Evolutionary conservation across 2,797 vertebrate species (phyloP).

Genomic region (Malacoctenus gilli): DNA sequence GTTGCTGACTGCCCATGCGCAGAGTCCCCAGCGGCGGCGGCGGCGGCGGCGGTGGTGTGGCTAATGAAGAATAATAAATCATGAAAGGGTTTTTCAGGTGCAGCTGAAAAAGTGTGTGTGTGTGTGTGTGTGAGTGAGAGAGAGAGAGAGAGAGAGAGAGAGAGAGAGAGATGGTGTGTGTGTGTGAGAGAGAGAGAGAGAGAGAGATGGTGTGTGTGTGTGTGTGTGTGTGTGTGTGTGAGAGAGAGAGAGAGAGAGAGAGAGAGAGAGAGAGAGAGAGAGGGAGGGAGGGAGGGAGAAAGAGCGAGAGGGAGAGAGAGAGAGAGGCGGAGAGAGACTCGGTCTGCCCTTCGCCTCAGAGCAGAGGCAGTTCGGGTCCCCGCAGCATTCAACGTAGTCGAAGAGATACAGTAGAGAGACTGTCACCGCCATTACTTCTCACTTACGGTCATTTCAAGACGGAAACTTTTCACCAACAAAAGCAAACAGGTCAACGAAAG

Average conservation of each 20-base stretch:
- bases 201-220: constrained; percentile 13
- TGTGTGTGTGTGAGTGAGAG: constrained; percentile 26
- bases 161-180: constrained; percentile 19
- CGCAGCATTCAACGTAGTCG: constrained; percentile 84
- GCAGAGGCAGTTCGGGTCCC: constrained; percentile 84
- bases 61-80: constrained; percentile 91
- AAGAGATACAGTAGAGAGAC: constrained; percentile 71
- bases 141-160: constrained; percentile 17
- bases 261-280: constrained; percentile 33
- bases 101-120: constrained; percentile 61
- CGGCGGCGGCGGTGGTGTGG: constrained; percentile 58
- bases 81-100: constrained; percentile 83
- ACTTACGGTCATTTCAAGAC: constrained; percentile 69
- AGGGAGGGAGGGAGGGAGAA: constrained; percentile 38
- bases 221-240: constrained; percentile 13
- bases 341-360: constrained; percentile 84
- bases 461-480: constrained; percentile 59
- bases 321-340: constrained; percentile 73
- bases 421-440: constrained; percentile 74
- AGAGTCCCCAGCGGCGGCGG: constrained; percentile 81
- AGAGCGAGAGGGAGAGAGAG: constrained; percentile 58
- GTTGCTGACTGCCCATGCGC: constrained; percentile 82
- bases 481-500: constrained; percentile 60
- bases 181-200: constrained; percentile 3
- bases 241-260: constrained; percentile 41